Conservation (phyloP, 2,113 vertebrate species). For the Phycodurus eques region DNA sequence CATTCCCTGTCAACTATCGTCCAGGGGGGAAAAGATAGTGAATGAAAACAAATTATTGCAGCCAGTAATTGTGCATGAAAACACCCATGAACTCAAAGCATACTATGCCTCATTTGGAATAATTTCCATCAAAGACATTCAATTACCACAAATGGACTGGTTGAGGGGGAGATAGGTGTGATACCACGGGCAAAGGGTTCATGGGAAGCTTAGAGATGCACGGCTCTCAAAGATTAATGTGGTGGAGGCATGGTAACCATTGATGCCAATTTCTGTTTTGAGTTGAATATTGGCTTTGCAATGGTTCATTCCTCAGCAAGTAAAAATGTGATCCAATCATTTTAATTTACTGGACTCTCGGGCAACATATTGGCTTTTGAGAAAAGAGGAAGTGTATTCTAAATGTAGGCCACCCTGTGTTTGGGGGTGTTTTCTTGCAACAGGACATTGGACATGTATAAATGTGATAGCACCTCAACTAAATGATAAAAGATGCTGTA, state of each 20-base stretch:
- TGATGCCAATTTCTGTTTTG: constrained; percentile 37
- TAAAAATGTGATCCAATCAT: constrained; percentile 36
- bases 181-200: background rate
- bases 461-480: no score
- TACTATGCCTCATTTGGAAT: constrained; percentile 47
- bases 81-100: constrained; percentile 6
- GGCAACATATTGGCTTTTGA: background rate
- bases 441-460: no score
- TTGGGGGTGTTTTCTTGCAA: no score
- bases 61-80: constrained; percentile 9
- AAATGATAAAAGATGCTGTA: no score
- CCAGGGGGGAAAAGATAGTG: background rate
- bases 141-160: constrained; percentile 12
- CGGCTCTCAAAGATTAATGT: constrained; percentile 27
- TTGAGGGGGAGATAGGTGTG: background rate
- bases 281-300: constrained; percentile 29
- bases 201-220: constrained; percentile 40
- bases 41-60: background rate
- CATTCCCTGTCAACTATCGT: background rate
- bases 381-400: background rate
- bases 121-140: constrained; percentile 23
- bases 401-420: no score
- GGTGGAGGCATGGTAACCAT: constrained; percentile 53
- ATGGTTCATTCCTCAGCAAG: background rate
- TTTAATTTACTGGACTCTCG: background rate